Evolutionary conservation across 2,888 invertebrate genomes (phyloP), one percentile per base, ranked within the genome.

Genomic region (Diarsia dahlii): DNA sequence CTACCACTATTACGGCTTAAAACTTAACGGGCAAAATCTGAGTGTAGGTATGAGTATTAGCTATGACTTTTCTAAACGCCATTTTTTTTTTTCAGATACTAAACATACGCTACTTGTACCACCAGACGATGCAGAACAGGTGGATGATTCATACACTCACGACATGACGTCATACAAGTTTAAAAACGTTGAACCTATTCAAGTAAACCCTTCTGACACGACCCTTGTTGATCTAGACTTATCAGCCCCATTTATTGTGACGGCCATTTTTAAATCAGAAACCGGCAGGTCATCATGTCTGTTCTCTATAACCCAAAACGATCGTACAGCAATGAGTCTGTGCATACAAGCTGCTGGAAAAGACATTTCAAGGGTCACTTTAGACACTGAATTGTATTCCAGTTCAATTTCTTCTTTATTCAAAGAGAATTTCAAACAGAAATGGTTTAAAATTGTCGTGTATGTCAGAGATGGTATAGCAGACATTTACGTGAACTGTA

Each of bases 231-330:
- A 86, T 0, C 74, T 78, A 50, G 84, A 20, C 34, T 56, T 95
- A 18, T 71, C 85, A 8, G 85, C 84, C 62, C 94, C 94, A 5
- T 93, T 92, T 54, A 85, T 93, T n/a, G 83, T 95, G 65, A 88
- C 89, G n/a, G 81, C 92, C 1, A 84, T 84, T 54, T 92, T 94
- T 52, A 93, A 91, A 80, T 76, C 93, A 2, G 84, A 89, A 10
- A 74, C 81, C 23, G 69, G 76, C 8, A 74, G 72, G n/a, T 71
- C 82, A 0, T 81, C 91, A 12, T 94, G 92, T 69, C 65, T 95
- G 9, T 95, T 96, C 82, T 90, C 92, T 2, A 90, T 95, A 73
- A 86, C 87, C 45, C 86, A 92, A 77, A 68, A 83, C 6, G 71
- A 80, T 0, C 70, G 70, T 0, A 71, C 77, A 2, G 88, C 91